Evolutionary conservation across 2,113 vertebrate genomes (phyloP), one percentile per base, ranked within the genome.

Genomic region (Spheniscus mendiculus): DNA sequence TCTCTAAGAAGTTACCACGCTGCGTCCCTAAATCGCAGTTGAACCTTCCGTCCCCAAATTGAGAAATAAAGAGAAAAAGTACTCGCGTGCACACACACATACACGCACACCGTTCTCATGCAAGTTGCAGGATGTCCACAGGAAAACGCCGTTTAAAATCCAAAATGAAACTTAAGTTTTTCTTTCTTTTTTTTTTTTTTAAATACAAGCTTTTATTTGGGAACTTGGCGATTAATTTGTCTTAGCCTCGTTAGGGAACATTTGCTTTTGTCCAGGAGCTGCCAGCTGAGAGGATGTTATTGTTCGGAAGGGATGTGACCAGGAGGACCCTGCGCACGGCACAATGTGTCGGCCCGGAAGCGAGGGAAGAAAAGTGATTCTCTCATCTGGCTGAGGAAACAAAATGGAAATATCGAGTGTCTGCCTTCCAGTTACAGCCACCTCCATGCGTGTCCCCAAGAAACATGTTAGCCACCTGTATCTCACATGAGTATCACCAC

Each of bases 281-380:
- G 83, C 78, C 94, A 96, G 95, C 94, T 95, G 96, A 97, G 83
- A 98, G 96, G 97, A 98, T 97, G 97, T 97, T 98, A 95, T 97
- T 95, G 93, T 97, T 97, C 18, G 34, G 89, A 97, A 84, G 84
- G 96, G 96, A 97, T 93, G 80, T 96, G 84, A 96, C 63, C 72
- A 55, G 74, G 81, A 90, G 78, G 73, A 91, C 72, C 49, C 70
- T 34, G 71, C 34, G 55, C 83, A 70, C 34, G 0, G 87, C 88
- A 95, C 96, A 94, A 70, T 88, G 82, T 67, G 88, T 91, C 80
- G 73, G 93, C 79, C 79, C 80, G 92, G 97, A 98, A 97, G 94
- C 44, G 7, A 89, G 82, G 94, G 89, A 97, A 96, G 88, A 95
- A 96, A 88, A 93, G 90, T 76, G 90, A 95, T 91, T 97, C 94